These are phyloP conservation scores for Oreochromis tanganicae DNA, from an alignment of 2,113 vertebrate genomes.

Conservation along the genomic window DNA sequence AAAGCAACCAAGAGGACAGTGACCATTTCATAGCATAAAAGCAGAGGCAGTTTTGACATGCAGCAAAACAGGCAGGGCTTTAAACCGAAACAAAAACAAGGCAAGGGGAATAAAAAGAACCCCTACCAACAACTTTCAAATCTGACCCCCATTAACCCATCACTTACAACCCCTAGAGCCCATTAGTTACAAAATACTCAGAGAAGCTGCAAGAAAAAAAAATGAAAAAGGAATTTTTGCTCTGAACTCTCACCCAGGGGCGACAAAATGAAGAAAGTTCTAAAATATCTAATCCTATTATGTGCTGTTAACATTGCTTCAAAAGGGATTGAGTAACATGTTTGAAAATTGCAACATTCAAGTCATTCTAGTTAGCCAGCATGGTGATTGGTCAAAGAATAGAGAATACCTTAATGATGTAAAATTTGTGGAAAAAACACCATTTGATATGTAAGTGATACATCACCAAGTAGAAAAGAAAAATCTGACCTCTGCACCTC, in stretches of 20 bases:
- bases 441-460: slow-evolving; percentile 45
- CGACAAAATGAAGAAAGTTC: not conserved
- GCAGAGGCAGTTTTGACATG: slow-evolving; percentile 69
- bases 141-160: not conserved
- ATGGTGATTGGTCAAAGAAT: slow-evolving; percentile 53
- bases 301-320: slow-evolving; percentile 4
- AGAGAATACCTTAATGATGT: not conserved
- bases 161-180: not conserved
- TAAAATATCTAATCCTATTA: slow-evolving; percentile 18
- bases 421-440: slow-evolving; percentile 3
- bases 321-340: slow-evolving; percentile 4
- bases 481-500: not conserved
- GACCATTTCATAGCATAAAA: slow-evolving; percentile 56
- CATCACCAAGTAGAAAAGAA: slow-evolving; percentile 14
- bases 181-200: slow-evolving; percentile 33
- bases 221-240: not conserved
- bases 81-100: slow-evolving; percentile 27
- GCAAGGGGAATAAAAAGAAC: not conserved
- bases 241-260: slow-evolving; percentile 27
- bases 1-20: slow-evolving; percentile 62
- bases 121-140: slow-evolving; percentile 23
- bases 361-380: slow-evolving; percentile 55
- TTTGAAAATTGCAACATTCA: slow-evolving; percentile 49
- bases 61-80: slow-evolving; percentile 54
- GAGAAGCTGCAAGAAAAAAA: slow-evolving; percentile 23